Evolutionary conservation across 2,888 invertebrate genomes (phyloP).

Genomic region (Drosophila formosana): DNA sequence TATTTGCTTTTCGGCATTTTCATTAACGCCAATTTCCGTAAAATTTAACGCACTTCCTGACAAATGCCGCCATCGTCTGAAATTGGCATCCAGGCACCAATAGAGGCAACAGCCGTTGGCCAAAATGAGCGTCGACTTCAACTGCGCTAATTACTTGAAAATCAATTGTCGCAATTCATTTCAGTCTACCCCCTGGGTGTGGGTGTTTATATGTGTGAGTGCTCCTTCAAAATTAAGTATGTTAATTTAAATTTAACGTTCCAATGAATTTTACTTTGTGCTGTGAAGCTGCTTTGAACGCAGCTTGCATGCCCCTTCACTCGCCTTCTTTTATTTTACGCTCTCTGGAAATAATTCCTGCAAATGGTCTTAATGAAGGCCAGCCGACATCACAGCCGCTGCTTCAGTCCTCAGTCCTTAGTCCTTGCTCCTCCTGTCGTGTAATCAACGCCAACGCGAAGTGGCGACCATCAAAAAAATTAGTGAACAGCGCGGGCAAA

Average conservation of each 20-base stretch:
- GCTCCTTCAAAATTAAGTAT: constrained; percentile 71
- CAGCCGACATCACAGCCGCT: constrained; percentile 21
- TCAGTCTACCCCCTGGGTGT: constrained; percentile 10
- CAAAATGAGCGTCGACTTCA: constrained; percentile 43
- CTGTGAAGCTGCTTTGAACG: constrained; percentile 13
- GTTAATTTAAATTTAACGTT: constrained; percentile 79
- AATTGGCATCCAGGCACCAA: constrained; percentile 25
- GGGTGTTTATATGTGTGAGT: constrained; percentile 7
- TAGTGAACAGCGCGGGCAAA: constrained; percentile 22
- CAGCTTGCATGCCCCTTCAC: constrained; percentile 28
- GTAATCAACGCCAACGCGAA: constrained; percentile 56
- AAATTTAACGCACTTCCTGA: constrained; percentile 72
- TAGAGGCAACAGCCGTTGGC: constrained; percentile 35
- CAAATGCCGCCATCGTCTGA: constrained; percentile 68
- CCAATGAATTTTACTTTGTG: constrained; percentile 68
- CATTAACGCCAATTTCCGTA: constrained; percentile 72
- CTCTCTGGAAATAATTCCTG: constrained; percentile 43
- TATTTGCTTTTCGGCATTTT: constrained; percentile 73
- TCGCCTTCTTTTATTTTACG: constrained; percentile 2
- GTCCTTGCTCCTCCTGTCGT: constrained; percentile 11
- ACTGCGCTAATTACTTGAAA: constrained; percentile 73
- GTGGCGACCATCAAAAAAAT: constrained; percentile 57
- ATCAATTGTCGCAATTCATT: constrained; percentile 80
- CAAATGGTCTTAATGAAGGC: constrained; percentile 71
- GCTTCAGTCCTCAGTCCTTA: constrained; percentile 5